These are phyloP conservation scores for Ictidomys tridecemlineatus DNA, from an alignment of 2,113 vertebrate species.

Conservation along the genomic window DNA sequence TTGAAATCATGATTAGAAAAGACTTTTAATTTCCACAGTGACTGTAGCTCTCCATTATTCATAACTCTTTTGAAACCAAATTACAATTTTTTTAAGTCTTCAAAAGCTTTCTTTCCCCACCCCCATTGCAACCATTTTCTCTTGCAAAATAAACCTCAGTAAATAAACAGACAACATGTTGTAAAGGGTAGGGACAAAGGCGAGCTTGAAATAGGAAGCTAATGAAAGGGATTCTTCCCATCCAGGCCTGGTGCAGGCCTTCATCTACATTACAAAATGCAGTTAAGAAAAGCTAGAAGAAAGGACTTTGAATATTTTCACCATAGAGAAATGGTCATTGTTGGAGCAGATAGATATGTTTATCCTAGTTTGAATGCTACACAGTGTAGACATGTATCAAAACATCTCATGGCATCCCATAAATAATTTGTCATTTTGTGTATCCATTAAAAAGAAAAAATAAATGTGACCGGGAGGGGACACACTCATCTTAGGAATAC, in stretches of 20 bases:
- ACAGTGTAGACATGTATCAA: neutral
- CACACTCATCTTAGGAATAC: neutral
- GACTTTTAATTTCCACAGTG: slow-evolving; percentile 34
- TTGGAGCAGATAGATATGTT: neutral
- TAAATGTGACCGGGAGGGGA: neutral
- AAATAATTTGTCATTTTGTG: neutral
- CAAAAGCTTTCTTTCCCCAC: slow-evolving; percentile 41
- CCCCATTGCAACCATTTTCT: slow-evolving; percentile 15
- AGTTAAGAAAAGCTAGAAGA: neutral
- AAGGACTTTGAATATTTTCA: neutral
- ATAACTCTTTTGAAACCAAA: slow-evolving; percentile 65
- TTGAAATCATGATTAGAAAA: slow-evolving; percentile 25
- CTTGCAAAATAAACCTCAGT: slow-evolving; percentile 63
- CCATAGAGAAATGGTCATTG: neutral
- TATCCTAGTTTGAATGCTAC: neutral
- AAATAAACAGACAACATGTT: slow-evolving; percentile 47
- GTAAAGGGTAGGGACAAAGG: slow-evolving; percentile 21
- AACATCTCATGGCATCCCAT: neutral
- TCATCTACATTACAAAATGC: neutral
- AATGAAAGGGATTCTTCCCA: slow-evolving; percentile 10
- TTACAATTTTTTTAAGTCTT: slow-evolving; percentile 50
- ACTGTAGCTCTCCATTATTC: slow-evolving; percentile 10
- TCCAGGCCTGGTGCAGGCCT: neutral
- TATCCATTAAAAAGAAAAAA: neutral
- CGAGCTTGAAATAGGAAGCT: slow-evolving; percentile 14